phyloP scores from a whole-genome alignment of 2,797 vertebrate genomes.

The Rousettus madagascariensis region DNA sequence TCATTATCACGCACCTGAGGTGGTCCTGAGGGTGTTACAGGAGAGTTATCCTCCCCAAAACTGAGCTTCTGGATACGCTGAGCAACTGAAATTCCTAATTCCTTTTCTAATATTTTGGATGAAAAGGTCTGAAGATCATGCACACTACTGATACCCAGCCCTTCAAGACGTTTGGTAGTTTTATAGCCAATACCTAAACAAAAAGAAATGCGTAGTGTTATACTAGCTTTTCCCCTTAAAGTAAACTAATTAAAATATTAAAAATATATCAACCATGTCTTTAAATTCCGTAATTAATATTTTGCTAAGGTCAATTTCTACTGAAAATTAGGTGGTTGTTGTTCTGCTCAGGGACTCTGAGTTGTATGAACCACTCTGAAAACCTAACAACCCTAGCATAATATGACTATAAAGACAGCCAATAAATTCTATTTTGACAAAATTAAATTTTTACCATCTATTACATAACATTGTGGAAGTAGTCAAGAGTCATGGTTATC shows the following conservation, averaged over 20 bases:
- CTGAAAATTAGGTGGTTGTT: neutral
- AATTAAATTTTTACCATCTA: neutral
- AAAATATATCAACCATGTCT: neutral
- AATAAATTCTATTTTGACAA: neutral
- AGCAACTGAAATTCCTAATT: conserved; percentile 86
- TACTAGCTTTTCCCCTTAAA: neutral
- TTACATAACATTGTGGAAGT: neutral
- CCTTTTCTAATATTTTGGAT: conserved; percentile 83
- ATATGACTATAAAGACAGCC: neutral
- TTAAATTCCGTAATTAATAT: conserved; percentile 18
- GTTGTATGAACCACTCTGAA: neutral
- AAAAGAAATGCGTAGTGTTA: neutral
- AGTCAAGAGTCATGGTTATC: neutral
- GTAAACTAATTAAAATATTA: conserved; percentile 26
- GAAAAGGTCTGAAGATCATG: conserved; percentile 88
- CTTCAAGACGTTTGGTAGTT: conserved; percentile 88
- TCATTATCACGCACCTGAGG: conserved; percentile 88
- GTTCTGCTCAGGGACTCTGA: neutral
- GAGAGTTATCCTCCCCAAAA: conserved; percentile 88
- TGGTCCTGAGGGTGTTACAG: conserved; percentile 88
- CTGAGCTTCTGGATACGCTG: conserved; percentile 90
- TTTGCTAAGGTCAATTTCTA: conserved; percentile 15
- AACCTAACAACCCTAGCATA: neutral
- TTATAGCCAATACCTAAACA: conserved; percentile 91
- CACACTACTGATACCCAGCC: conserved; percentile 86